Evolutionary conservation across 35 echinoderm and acorn worm genomes (phyloP), one percentile per base, ranked within the genome.

Genomic region (Ophioderma brevispina): DNA sequence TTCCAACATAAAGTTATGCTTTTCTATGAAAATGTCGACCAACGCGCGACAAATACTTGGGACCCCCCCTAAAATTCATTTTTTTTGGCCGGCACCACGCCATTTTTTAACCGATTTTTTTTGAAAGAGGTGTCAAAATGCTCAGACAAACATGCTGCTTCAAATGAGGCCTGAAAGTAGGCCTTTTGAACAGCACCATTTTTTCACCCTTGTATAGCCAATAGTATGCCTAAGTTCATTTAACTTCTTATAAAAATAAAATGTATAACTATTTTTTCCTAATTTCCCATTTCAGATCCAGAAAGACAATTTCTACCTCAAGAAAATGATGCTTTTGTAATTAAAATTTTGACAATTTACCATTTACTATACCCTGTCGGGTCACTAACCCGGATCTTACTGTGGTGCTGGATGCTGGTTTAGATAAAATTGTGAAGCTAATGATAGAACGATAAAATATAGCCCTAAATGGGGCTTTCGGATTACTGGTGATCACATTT

Each of bases 281-380:
- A 18, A 15, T 70, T 30, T 70, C 1, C 28, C 8, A 52, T 70
- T 70, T 70, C 59, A 70, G 59, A 70, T 70, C 59, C 59, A 70
- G 59, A 70, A 30, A 70, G 59, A 70, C 59, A 70, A 25, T 70
- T 70, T 25, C 59, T 70, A 70, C 59, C 59, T 70, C 59, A 70
- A 30, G 17, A 70, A 70, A 70, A 30, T 70, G 59, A 70, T 70
- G 59, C 59, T 70, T 25, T 13, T 70, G 10, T 70, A 70, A 70
- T 70, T 4, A 70, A 18, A 70, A 30, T 70, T 70, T 70, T 70
- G 59, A 70, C 59, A 70, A 70, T 70, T 13, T 70, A 70, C 59
- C 59, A 30, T 70, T 70, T 70, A 25, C 28, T 70, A 25, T 70
- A 6, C 59, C 59, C 10, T 70, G 59, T 70, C 59, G 59, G 59